phyloP scores from a whole-genome alignment of 2,888 invertebrate species.

The Meghimatium bilineatum region DNA sequence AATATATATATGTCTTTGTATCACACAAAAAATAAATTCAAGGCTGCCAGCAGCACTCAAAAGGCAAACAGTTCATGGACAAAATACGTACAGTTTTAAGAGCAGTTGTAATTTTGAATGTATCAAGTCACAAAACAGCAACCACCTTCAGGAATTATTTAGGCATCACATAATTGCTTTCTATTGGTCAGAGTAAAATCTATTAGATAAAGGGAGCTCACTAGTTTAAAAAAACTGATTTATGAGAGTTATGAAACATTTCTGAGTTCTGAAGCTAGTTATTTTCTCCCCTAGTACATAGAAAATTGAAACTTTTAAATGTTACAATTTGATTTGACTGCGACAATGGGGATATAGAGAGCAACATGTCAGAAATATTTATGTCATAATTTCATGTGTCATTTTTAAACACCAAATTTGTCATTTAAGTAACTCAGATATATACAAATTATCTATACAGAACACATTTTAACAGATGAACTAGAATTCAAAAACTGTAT shows the following conservation, averaged over 20 bases:
- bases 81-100: neutral
- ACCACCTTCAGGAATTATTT: neutral
- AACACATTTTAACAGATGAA: neutral
- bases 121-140: neutral
- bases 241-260: neutral
- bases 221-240: neutral
- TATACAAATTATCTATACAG: neutral
- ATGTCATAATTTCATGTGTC: neutral
- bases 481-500: neutral
- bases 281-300: neutral
- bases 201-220: neutral
- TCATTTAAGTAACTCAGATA: neutral
- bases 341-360: neutral
- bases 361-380: neutral
- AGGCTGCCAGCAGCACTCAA: slow-evolving; percentile 21
- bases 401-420: neutral
- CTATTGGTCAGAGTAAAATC: neutral
- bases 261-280: neutral
- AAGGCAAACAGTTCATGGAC: neutral
- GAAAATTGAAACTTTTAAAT: neutral
- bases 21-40: neutral
- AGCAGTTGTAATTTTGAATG: neutral
- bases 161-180: neutral
- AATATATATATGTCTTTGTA: slow-evolving; percentile 4
- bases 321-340: neutral